Conservation (phyloP, 2,797 vertebrate species). For the Falco columbarius region DNA sequence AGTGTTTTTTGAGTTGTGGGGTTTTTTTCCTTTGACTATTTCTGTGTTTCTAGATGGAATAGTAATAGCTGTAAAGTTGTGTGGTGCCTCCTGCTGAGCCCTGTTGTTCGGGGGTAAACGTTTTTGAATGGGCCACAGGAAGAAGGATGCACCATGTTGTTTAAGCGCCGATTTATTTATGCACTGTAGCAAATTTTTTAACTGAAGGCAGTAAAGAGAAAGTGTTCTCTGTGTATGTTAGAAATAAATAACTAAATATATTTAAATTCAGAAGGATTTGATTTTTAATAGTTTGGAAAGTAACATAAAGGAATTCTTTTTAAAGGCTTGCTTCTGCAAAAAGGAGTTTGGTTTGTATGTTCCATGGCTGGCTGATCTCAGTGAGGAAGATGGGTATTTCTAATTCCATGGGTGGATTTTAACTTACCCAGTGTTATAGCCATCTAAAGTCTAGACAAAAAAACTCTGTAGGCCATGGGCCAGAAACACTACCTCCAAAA, state of each 20-base stretch:
- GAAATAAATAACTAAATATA: background rate
- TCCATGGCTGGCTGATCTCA: background rate
- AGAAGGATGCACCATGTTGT: background rate
- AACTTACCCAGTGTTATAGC: background rate
- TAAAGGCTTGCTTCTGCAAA: background rate
- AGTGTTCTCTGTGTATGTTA: background rate
- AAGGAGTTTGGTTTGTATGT: background rate
- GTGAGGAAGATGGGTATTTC: background rate
- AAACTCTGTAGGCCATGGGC: background rate
- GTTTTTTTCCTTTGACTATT: background rate
- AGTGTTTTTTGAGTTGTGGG: background rate
- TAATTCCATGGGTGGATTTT: background rate
- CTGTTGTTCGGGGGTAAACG: accelerated
- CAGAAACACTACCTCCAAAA: background rate
- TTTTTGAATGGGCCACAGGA: background rate
- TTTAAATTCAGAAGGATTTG: background rate
- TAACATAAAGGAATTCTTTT: background rate
- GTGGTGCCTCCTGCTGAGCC: background rate
- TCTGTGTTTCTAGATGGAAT: background rate
- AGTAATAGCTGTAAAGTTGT: background rate
- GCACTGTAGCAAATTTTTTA: background rate
- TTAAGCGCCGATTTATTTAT: background rate
- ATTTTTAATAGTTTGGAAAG: background rate
- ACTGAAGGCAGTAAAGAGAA: background rate
- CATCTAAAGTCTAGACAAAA: background rate